Base-by-base conservation (phyloP, 35 echinoderm and acorn worm species). In the Chiridota heheva region DNA sequence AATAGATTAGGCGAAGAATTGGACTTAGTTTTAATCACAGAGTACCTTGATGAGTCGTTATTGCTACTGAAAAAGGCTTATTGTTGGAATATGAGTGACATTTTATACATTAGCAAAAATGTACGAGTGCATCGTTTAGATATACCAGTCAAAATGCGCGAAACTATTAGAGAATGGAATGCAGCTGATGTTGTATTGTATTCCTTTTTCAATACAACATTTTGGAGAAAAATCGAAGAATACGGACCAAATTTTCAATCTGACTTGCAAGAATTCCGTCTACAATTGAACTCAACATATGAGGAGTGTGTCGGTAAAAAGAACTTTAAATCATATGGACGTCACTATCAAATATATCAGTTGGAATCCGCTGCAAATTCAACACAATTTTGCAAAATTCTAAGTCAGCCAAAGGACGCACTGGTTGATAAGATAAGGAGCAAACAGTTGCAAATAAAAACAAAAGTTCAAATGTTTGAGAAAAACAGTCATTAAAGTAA, bases 201-300 rank as follows among this genome's bases (percentile, higher is more conserved):
- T 63, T 27, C 87, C 8, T 70, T 91, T 72, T 91, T 97, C 46
- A 97, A 97, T 67, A n/a, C 58, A 27, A 88, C 84, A 28, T 74
- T 97, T 6, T 97, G 93, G 93, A 25, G 72, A 15, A 91, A 88
- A 53, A 87, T 97, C 12, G 42, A 65, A 2, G 56, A 84, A 40
- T 97, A 91, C 51, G 93, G 93, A 36, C 78, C 84, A 8, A 43
- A 36, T 15, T 97, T 97, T 62, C 39, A 61, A 13, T 13, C 61
- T n/a, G 93, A 97, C 20, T 77, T 97, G 44, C 18, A 59, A 32
- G 32, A 46, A 24, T 97, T 97, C 48, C 69, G 82, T 36, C 18
- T 42, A n/a, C 46, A 26, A 25, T 38, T 78, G 48, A 60, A 61
- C n/a, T n/a, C n/a, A n/a, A n/a, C n/a, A n/a, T n/a, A n/a, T n/a